Evolutionary conservation across 2,797 vertebrate species (phyloP).

Genomic region (Ambastaia sidthimunki): DNA sequence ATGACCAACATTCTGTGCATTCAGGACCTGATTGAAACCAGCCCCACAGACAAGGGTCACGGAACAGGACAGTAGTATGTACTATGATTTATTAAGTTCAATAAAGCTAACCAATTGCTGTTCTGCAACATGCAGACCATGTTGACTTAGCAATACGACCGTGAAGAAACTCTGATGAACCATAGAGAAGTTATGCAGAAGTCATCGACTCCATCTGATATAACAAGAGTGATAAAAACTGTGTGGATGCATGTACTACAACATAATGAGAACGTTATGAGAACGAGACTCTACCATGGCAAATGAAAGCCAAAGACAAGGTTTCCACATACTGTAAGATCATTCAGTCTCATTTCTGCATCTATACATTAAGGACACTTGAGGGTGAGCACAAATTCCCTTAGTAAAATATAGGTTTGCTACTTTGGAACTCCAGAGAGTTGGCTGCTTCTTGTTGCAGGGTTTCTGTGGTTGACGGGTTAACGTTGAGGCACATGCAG

Average conservation of each 20-base stretch:
- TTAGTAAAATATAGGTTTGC: constrained; percentile 16
- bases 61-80: constrained; percentile 47
- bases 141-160: constrained; percentile 56
- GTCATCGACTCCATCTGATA: neutral
- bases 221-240: constrained; percentile 24
- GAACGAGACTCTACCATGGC: neutral
- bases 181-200: constrained; percentile 24
- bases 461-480: constrained; percentile 3
- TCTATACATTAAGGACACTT: constrained; percentile 33
- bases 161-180: constrained; percentile 36
- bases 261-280: too few species aligned
- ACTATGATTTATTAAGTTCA: constrained; percentile 63
- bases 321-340: constrained; percentile 5
- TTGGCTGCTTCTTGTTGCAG: neutral
- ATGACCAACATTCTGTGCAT: constrained; percentile 62
- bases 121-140: constrained; percentile 61
- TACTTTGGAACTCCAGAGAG: neutral
- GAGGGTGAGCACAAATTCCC: constrained; percentile 4
- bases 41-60: constrained; percentile 57
- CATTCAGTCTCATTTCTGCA: neutral
- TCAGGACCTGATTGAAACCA: constrained; percentile 71
- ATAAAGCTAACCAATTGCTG: constrained; percentile 54
- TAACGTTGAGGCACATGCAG: constrained; percentile 1
- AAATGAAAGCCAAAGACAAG: constrained; percentile 19
- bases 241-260: neutral